These are phyloP conservation scores for Ophthalmolycus amberensis DNA, from an alignment of 2,113 vertebrate genomes.

Conservation along the genomic window DNA sequence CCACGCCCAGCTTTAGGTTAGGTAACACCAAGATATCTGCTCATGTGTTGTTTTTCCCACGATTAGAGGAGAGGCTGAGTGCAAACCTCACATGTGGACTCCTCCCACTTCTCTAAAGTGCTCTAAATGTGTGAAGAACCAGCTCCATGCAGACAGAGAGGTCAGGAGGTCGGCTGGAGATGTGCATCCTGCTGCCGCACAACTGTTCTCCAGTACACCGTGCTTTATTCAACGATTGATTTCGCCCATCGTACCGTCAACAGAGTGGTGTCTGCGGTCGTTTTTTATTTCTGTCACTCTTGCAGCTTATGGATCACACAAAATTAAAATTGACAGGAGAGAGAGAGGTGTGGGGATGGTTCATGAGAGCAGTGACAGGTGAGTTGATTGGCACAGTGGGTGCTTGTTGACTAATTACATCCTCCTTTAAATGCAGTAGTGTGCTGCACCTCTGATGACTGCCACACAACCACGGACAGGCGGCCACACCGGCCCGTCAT, in stretches of 20 bases:
- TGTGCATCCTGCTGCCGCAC: not conserved
- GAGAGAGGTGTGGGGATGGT: too few relatives aligned
- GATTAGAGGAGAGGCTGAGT: not conserved
- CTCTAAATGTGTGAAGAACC: not conserved
- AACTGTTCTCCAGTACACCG: not conserved
- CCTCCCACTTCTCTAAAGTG: not conserved
- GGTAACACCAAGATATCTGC: constrained; percentile 28
- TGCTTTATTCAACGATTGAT: too few relatives aligned
- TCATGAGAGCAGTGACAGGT: too few relatives aligned
- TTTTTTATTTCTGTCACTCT: too few relatives aligned
- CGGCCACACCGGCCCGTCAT: too few relatives aligned
- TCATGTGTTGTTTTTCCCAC: constrained; percentile 67
- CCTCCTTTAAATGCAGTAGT: too few relatives aligned
- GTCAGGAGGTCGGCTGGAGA: constrained; percentile 3
- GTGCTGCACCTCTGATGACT: too few relatives aligned
- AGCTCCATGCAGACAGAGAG: not conserved
- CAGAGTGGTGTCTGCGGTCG: not conserved
- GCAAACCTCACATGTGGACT: constrained; percentile 5
- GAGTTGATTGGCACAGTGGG: too few relatives aligned
- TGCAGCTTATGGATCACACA: too few relatives aligned
- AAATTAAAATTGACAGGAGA: too few relatives aligned
- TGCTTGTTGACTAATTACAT: too few relatives aligned
- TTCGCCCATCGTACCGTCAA: not conserved
- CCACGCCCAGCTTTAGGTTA: constrained; percentile 1
- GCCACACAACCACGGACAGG: too few relatives aligned